Evolutionary conservation across 2,113 vertebrate species (phyloP), one percentile per base, ranked within the genome.

Genomic region (Myrmecophaga tridactyla): DNA sequence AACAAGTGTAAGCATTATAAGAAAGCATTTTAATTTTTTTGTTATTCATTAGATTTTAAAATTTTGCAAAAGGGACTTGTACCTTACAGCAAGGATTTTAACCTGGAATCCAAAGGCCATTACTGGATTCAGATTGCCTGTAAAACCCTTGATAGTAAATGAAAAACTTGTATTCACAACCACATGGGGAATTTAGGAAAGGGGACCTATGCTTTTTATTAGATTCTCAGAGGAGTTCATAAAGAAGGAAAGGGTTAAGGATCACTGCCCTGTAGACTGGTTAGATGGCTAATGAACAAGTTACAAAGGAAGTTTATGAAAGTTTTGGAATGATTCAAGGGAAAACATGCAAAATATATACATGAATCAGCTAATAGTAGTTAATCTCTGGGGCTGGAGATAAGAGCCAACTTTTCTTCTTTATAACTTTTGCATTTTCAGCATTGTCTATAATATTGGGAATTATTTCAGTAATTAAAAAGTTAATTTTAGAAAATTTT

Each of bases 391-490:
- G 34, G 51, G 23, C 58, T 51, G 23, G 23, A 43, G 15, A 15
- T 58, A 91, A 84, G 14, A 18, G 3, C 8, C 84, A 48, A n/a
- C 67, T 89, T 85, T 90, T 86, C 75, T 86, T 82, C 48, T 88
- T 86, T 60, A 62, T 88, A 31, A 1, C 10, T 63, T 77, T 43
- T 90, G 34, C 43, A 92, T 93, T 93, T 85, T 70, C 80, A 85
- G 29, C 41, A 93, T 85, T 86, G 34, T 76, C 29, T 82, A 41
- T 91, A 7, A 90, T 72, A 76, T 43, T 62, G 56, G 48, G 11
- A 95, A 86, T 51, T 69, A 90, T 67, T 18, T 88, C 65, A 85
- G 65, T 81, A 60, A 58, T 56, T 78, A 58, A 96, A 92, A 97
- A 17, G 41, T 82, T 92, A 87, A 92, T 48, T 56, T 86, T 65